Base-by-base conservation (phyloP, 2,888 invertebrate genomes). In the Erebia palarica region DNA sequence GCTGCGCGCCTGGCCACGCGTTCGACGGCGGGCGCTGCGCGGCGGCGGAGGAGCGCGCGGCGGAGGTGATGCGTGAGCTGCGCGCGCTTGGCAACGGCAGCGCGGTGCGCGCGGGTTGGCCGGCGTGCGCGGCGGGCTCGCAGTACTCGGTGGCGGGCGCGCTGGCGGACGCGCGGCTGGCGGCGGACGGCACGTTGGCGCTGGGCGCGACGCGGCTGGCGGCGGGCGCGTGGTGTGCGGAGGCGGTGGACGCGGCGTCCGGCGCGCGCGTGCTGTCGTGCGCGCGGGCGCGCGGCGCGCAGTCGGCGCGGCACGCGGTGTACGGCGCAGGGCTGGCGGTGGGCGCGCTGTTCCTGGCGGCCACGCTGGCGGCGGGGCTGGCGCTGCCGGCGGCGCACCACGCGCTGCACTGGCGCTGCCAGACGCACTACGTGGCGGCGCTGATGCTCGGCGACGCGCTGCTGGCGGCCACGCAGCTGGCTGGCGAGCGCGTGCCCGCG, bases 381-480 rank as follows among this genome's bases (percentile, higher is more conserved):
- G 94, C 97, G 79, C 94, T 97, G 85, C 97, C 97, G 68, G 96
- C 96, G 77, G 96, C 96, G 79, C 96, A 96, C 91, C 97, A 97
- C 92, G 96, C 97, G 76, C 94, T 97, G 80, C 97, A 97, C 89
- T 97, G 97, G 96, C 95, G 97, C 81, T 97, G 97, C 86, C 97
- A 97, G 92, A 97, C 97, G 77, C 96, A 97, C 90, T 97, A 97
- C 89, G 97, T 97, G 78, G 95, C 96, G 75, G 97, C 97, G 84
- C 95, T 97, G 77, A 95, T 97, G 88, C 92, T 97, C 81, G 97
- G 97, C 75, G 96, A 97, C 90, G 94, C 96, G 76, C 93, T 97
- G 82, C 94, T 97, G 85, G 97, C 96, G 77, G 95, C 95, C 83
- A 96, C 96, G 79, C 97, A 97, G 89, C 94, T 97, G 70, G 95